Evolutionary conservation across 2,888 invertebrate genomes (phyloP).

Genomic region (Apeira syringaria): DNA sequence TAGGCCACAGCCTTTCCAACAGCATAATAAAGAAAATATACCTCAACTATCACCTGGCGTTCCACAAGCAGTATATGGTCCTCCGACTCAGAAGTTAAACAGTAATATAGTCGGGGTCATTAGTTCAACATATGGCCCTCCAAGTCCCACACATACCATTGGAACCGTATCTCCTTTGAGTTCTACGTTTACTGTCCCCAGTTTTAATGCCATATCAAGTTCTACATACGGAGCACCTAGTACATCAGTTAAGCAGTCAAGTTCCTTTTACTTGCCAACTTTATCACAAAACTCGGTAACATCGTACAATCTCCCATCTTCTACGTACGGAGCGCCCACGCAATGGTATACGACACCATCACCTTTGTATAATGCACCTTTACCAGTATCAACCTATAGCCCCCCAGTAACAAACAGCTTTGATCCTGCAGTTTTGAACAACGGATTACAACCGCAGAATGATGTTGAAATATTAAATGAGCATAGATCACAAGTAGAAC

Average conservation of each 20-base stretch:
- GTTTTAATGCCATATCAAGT: slow-evolving; percentile 42
- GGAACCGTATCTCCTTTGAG: slow-evolving; percentile 54
- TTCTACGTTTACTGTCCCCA: slow-evolving; percentile 48
- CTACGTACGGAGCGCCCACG: slow-evolving; percentile 47
- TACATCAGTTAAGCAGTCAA: slow-evolving; percentile 32
- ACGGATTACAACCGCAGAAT: slow-evolving; percentile 50
- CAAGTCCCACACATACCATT: slow-evolving; percentile 55
- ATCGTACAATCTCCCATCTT: slow-evolving; percentile 39
- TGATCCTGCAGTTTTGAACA: slow-evolving; percentile 49
- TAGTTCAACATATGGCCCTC: slow-evolving; percentile 63
- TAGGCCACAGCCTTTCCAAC: slow-evolving; percentile 51
- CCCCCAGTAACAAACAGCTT: slow-evolving; percentile 46
- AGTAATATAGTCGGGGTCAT: slow-evolving; percentile 38
- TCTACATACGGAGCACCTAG: slow-evolving; percentile 40
- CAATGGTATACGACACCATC: slow-evolving; percentile 40
- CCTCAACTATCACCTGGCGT: slow-evolving; percentile 46
- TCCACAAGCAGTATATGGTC: slow-evolving; percentile 59
- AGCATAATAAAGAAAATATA: slow-evolving; percentile 39
- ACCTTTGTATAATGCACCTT: slow-evolving; percentile 41
- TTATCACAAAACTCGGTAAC: slow-evolving; percentile 38
- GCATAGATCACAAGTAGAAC: slow-evolving; percentile 45
- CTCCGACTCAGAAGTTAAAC: slow-evolving; percentile 46
- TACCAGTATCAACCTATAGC: slow-evolving; percentile 43
- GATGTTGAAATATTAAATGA: slow-evolving; percentile 50
- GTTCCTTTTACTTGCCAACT: slow-evolving; percentile 35